Evolutionary conservation across 2,888 invertebrate species (phyloP).

Genomic region (Antheraea yamamai): DNA sequence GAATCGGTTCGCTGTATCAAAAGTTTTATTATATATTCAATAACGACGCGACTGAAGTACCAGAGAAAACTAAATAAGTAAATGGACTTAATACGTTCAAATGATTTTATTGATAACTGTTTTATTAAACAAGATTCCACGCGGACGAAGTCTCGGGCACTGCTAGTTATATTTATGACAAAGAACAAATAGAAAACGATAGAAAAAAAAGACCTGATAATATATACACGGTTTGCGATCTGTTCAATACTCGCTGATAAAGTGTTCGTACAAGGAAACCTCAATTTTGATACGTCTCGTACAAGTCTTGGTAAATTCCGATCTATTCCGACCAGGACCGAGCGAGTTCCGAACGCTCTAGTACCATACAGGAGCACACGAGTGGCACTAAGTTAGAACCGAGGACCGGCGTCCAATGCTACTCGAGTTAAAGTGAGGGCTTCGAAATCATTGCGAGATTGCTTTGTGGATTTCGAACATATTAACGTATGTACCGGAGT

Average conservation of each 20-base stretch:
- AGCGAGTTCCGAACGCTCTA: conserved; percentile 26
- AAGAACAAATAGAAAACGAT: too few relatives aligned
- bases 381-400: conserved; percentile 51
- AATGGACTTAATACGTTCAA: too few relatives aligned
- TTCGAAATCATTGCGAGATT: conserved; percentile 38
- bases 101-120: too few relatives aligned
- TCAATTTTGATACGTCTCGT: conserved; percentile 57
- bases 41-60: too few relatives aligned
- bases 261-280: background rate
- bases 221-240: background rate
- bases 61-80: too few relatives aligned
- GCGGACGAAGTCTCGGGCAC: too few relatives aligned
- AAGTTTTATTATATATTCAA: too few relatives aligned
- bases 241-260: background rate
- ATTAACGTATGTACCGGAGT: conserved; percentile 22
- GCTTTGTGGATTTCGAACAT: conserved; percentile 35
- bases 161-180: too few relatives aligned
- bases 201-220: too few relatives aligned
- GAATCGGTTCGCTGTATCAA: too few relatives aligned
- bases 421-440: conserved; percentile 26
- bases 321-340: conserved; percentile 32
- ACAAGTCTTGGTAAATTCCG: conserved; percentile 34
- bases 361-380: conserved; percentile 39
- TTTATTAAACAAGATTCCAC: too few relatives aligned
- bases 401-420: conserved; percentile 29